Evolutionary conservation across 2,113 vertebrate species (phyloP).

Genomic region (Siniperca chuatsi): DNA sequence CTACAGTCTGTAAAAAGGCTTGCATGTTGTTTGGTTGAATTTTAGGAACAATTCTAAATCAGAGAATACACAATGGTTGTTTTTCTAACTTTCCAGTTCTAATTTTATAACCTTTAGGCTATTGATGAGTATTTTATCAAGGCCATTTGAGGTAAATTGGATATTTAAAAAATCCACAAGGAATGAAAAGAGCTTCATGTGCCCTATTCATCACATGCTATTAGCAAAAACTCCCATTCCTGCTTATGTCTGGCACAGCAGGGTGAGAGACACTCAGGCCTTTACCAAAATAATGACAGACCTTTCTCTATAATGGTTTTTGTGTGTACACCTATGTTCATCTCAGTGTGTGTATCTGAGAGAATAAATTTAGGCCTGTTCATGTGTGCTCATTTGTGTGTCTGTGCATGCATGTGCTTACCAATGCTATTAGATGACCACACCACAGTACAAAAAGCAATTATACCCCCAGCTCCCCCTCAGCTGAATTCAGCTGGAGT

Average conservation of each 20-base stretch:
- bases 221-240: slow-evolving; percentile 36
- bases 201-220: slow-evolving; percentile 50
- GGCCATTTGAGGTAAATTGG: slow-evolving; percentile 34
- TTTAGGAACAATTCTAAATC: slow-evolving; percentile 17
- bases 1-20: slow-evolving; percentile 1
- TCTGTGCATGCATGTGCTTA: slow-evolving; percentile 58
- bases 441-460: slow-evolving; percentile 70
- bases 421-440: slow-evolving; percentile 61
- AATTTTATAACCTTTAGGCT: slow-evolving; percentile 33
- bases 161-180: slow-evolving; percentile 48
- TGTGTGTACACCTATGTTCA: slow-evolving; percentile 31
- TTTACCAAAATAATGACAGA: slow-evolving; percentile 60
- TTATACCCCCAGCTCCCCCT: slow-evolving; percentile 61
- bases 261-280: slow-evolving; percentile 55
- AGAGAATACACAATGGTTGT: not conserved
- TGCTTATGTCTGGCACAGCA: slow-evolving; percentile 43
- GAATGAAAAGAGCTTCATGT: slow-evolving; percentile 39
- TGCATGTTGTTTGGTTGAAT: not conserved
- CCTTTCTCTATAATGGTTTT: slow-evolving; percentile 51
- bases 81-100: slow-evolving; percentile 11
- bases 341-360: slow-evolving; percentile 12
- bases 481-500: slow-evolving; percentile 68
- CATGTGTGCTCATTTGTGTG: slow-evolving; percentile 14
- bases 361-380: slow-evolving; percentile 21
- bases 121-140: slow-evolving; percentile 51